Base-by-base conservation (phyloP, 2,113 vertebrate genomes). In the Myrmecophaga tridactyla region DNA sequence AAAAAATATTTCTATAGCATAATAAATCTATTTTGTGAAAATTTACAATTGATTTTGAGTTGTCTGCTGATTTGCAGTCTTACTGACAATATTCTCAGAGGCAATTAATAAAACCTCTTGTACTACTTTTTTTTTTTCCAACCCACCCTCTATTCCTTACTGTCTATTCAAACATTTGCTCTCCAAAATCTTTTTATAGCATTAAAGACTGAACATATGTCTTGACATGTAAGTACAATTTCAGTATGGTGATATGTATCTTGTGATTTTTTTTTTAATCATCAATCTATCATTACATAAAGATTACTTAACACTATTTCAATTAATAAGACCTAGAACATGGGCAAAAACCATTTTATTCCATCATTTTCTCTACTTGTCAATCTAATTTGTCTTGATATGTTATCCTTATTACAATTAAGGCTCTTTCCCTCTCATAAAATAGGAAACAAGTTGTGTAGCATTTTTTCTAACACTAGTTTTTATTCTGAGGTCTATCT, bases 21-120 rank as follows among this genome's bases (percentile, higher is more conserved):
- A 86, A 85, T 43, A 91, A 91, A 91, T 76, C 23, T 48, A 70
- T 25, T 31, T 46, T 84, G 31, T 84, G 60, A 78, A 96, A 56
- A 65, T 83, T 53, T 53, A 77, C n/a, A 83, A 82, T 56, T 65
- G 85, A 69, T 86, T 80, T 53, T 7, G n/a, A 43, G n/a, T 75
- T 75, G 80, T 18, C 23, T 92, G 9, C 34, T 62, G 29, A 8
- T 69, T 48, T 94, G 67, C 65, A 81, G 43, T 81, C 15, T 92
- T 85, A 80, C 27, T 70, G 41, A 81, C 41, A 58, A 72, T 87
- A 20, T 80, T 87, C 51, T 87, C 12, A 11, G 27, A 93, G 63
- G 63, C 41, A 48, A 95, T 76, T 34, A 86, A 76, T 29, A 58
- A 89, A 67, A 58, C 25, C 51, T n/a, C 7, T 48, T 51, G 29